Base-by-base conservation (phyloP, 1,140 invertebrate species). In the Rhagoletis pomonella region DNA sequence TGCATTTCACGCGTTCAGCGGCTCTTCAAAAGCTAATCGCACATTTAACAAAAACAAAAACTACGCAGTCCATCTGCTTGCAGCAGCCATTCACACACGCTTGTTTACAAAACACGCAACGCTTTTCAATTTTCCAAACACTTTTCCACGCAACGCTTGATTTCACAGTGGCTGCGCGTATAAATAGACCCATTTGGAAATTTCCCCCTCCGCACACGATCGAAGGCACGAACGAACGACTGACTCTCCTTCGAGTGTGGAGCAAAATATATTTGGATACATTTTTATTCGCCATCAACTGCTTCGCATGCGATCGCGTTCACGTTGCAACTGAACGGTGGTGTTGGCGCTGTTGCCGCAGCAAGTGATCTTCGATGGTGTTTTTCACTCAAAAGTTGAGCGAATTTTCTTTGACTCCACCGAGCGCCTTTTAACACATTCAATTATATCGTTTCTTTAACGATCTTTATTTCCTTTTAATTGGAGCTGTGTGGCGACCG, bases 81-180 rank as follows among this genome's bases (percentile, higher is more conserved):
- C 44, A 3, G 29, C 1, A 10, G 44, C 44, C 69, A 29, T 55
- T 81, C 17, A 42, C 17, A 42, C 17, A 9, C 7, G 73, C 6
- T 81, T 81, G 73, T 81, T 81, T 81, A 81, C 47, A 55, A 55
- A 50, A 81, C 73, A 81, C 19, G 73, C 73, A 81, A 81, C 47
- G 73, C 73, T 81, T 81, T 81, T 81, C 44, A 81, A 81, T 55
- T 81, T 58, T 81, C 19, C 73, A 81, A 73, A 47, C 39, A 47
- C 67, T 73, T 29, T 29, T 81, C 73, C 9, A 14, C 39, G 44
- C 7, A 50, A n/a, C 69, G 47, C 73, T 50, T 55, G 47, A 81
- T 19, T 81, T 81, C 47, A 19, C 73, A 6, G 12, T 62, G 60
- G 73, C 44, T 29, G 29, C 50, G 47, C 73, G 17, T 55, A 55